These are phyloP conservation scores for Pantala flavescens DNA, from an alignment of 1,140 invertebrate genomes.

Conservation along the genomic window DNA sequence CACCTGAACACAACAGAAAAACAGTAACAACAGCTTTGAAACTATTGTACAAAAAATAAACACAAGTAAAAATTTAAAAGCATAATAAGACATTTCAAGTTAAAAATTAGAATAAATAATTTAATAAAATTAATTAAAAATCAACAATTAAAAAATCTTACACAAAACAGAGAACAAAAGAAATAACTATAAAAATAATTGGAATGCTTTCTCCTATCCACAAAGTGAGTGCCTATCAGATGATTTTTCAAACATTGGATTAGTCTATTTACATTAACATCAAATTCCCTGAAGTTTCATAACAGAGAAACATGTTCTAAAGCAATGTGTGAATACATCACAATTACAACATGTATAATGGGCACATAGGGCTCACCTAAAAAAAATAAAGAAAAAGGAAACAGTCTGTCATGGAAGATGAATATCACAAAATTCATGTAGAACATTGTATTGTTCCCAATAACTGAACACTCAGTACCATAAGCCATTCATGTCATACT, in stretches of 20 bases:
- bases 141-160: background rate
- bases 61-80: background rate
- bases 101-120: background rate
- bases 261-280: background rate
- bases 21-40: background rate
- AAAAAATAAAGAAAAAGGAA: background rate
- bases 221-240: background rate
- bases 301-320: slow-evolving; percentile 7
- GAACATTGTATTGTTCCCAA: slow-evolving; percentile 9
- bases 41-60: background rate
- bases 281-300: slow-evolving; percentile 3
- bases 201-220: background rate
- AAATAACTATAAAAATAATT: background rate
- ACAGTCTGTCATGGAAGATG: slow-evolving; percentile 4
- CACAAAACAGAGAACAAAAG: background rate
- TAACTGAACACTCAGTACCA: background rate
- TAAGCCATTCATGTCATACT: slow-evolving; percentile 1
- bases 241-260: background rate
- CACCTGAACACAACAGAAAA: too few species aligned
- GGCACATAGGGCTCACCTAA: background rate
- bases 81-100: background rate
- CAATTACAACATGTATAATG: background rate
- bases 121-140: background rate
- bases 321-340: slow-evolving; percentile 2
- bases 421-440: background rate